A percentile compares a stretch with the other conserved stretches of the same genome.
Evolutionary conservation across 2,797 vertebrate species (phyloP).

Genomic region (Hydrocynus forskahlii): DNA sequence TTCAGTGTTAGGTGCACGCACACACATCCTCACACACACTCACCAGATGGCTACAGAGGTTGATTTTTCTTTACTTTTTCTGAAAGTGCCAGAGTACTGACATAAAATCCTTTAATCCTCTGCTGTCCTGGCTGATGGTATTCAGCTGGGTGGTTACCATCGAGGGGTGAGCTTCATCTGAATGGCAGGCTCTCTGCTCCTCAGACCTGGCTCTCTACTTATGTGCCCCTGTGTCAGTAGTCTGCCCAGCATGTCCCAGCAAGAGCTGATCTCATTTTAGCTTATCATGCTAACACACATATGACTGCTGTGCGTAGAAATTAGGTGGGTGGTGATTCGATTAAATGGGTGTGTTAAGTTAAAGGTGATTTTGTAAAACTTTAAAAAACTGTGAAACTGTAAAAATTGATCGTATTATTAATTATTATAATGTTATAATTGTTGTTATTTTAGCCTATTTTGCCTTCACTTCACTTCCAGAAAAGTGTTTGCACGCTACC

Average conservation of each 20-base stretch:
- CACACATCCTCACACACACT: background rate
- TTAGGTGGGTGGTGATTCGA: background rate
- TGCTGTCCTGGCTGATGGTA: conserved; percentile 1
- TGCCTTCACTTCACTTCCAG: no score
- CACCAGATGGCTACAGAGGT: background rate
- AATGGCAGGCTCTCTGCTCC: background rate
- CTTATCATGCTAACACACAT: conserved; percentile 12
- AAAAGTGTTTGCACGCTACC: no score
- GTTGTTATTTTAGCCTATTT: no score
- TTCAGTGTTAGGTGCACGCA: conserved; percentile 53
- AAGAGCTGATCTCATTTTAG: background rate
- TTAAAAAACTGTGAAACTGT: no score
- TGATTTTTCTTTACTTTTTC: background rate
- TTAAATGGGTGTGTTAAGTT: background rate
- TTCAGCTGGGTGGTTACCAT: conserved; percentile 3
- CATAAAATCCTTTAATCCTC: conserved; percentile 20
- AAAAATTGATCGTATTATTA: no score
- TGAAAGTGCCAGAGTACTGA: conserved; percentile 1
- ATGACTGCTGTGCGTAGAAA: background rate
- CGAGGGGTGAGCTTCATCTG: background rate
- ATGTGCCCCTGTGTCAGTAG: conserved; percentile 3
- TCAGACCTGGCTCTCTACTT: background rate
- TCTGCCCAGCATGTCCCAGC: conserved; percentile 17
- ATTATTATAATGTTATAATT: no score
- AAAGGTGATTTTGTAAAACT: background rate